Conservation (phyloP, 2,113 vertebrate genomes). For the Puffinus mauretanicus region DNA sequence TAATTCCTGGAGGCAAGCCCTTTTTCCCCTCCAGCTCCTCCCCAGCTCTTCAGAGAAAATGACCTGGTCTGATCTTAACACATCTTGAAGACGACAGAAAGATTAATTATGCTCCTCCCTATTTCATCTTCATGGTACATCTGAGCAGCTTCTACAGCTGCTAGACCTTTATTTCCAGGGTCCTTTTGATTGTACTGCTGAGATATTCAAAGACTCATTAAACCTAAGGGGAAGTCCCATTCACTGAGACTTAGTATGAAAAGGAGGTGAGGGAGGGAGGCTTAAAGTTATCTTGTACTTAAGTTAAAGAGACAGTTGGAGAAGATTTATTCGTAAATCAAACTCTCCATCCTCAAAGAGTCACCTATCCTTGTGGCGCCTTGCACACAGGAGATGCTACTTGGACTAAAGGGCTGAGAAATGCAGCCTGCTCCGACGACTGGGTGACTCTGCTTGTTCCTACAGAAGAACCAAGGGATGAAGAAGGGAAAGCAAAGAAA, state of each 20-base stretch:
- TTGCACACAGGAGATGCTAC: background rate
- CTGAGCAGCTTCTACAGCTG: background rate
- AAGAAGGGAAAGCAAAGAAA: background rate
- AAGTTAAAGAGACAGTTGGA: background rate
- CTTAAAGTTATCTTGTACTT: background rate
- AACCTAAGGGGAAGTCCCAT: background rate
- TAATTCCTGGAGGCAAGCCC: background rate
- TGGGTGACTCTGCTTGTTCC: background rate
- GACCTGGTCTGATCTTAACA: background rate
- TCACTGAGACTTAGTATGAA: background rate
- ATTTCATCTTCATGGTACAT: background rate
- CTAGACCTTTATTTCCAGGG: background rate
- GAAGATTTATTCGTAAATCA: background rate
- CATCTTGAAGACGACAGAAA: conserved; percentile 6
- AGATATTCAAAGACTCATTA: background rate
- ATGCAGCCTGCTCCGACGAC: accelerated
- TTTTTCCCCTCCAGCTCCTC: background rate
- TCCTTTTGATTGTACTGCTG: background rate
- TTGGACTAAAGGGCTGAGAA: background rate
- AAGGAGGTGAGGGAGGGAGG: background rate
- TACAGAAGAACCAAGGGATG: background rate
- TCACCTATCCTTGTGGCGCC: accelerated
- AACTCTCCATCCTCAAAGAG: background rate
- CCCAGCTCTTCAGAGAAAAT: conserved; percentile 4
- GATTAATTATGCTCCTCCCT: conserved; percentile 17